Percentiles rank a stretch among this genome's conserved stretches.
Evolutionary conservation across 2,888 invertebrate species (phyloP).

Genomic region (Aphidoletes aphidimyza): DNA sequence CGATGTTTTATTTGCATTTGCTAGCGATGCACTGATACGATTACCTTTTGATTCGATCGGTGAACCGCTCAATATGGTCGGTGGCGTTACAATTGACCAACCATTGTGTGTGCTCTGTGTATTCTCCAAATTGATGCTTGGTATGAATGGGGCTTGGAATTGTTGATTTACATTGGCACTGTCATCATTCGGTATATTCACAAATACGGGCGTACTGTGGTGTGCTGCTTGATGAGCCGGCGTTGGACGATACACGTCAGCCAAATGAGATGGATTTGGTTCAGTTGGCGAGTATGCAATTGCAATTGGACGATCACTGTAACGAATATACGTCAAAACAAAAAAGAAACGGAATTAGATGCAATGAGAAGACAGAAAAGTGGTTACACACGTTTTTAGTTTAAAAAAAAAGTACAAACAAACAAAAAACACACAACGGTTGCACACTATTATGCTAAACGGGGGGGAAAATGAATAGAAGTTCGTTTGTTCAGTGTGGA

Average conservation of each 20-base stretch:
- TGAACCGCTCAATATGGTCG: constrained; percentile 58
- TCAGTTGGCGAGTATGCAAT: constrained; percentile 72
- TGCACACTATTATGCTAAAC: too few relatives aligned
- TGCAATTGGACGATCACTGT: constrained; percentile 71
- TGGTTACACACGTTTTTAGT: too few relatives aligned
- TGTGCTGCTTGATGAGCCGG: background rate
- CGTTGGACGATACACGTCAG: constrained; percentile 39
- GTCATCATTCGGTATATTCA: background rate
- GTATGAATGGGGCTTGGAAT: constrained; percentile 77
- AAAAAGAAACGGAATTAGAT: background rate
- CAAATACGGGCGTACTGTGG: background rate
- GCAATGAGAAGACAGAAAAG: background rate
- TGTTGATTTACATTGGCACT: constrained; percentile 64
- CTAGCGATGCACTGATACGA: constrained; percentile 59
- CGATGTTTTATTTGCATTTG: constrained; percentile 60
- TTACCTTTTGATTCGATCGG: constrained; percentile 56
- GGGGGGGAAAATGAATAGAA: too few relatives aligned
- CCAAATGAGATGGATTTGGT: constrained; percentile 61
- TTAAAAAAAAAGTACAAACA: background rate
- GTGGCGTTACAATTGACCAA: constrained; percentile 71
- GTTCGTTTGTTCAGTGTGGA: too few relatives aligned
- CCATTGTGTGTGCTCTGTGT: constrained; percentile 70
- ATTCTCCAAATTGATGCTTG: constrained; percentile 71
- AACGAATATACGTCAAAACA: background rate
- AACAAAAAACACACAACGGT: background rate